Evolutionary conservation across 2,797 vertebrate species (phyloP).

Genomic region (Odontamblyopus lacepedii): DNA sequence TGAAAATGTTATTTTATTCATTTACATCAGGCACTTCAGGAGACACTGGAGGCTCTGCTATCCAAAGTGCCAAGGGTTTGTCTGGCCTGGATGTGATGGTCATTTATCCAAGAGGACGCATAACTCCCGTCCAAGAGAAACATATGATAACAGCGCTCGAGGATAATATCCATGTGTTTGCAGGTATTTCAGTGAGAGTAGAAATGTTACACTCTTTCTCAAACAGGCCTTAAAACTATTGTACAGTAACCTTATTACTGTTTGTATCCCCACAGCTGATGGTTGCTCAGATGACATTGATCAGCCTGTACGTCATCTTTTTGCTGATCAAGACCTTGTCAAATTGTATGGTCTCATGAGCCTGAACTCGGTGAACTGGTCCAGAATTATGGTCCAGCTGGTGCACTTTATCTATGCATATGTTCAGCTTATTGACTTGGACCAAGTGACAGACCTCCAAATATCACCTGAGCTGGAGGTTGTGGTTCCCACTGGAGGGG

Average conservation of each 20-base stretch:
- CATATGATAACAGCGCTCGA: conserved; percentile 91
- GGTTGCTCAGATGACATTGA: conserved; percentile 92
- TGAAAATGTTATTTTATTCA: neutral
- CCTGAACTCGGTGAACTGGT: conserved; percentile 93
- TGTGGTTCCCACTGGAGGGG: conserved; percentile 91
- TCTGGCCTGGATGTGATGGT: conserved; percentile 86
- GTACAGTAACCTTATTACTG: neutral
- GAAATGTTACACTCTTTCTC: neutral
- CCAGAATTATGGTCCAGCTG: conserved; percentile 88
- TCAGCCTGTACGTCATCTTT: conserved; percentile 81
- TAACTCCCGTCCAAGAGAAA: conserved; percentile 87
- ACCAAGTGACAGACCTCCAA: conserved; percentile 26
- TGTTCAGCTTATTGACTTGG: conserved; percentile 74
- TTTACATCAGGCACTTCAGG: conserved; percentile 86
- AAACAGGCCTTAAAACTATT: neutral
- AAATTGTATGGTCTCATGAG: conserved; percentile 84
- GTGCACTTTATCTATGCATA: conserved; percentile 90
- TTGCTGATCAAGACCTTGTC: conserved; percentile 82
- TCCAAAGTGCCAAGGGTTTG: conserved; percentile 84
- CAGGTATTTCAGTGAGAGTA: conserved; percentile 70
- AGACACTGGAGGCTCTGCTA: conserved; percentile 91
- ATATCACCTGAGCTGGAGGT: conserved; percentile 82
- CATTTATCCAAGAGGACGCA: conserved; percentile 83
- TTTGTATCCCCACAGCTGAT: conserved; percentile 70
- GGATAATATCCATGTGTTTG: conserved; percentile 89